Conservation (phyloP, 35 echinoderm and acorn worm species). For the Eucidaris tribuloides region DNA sequence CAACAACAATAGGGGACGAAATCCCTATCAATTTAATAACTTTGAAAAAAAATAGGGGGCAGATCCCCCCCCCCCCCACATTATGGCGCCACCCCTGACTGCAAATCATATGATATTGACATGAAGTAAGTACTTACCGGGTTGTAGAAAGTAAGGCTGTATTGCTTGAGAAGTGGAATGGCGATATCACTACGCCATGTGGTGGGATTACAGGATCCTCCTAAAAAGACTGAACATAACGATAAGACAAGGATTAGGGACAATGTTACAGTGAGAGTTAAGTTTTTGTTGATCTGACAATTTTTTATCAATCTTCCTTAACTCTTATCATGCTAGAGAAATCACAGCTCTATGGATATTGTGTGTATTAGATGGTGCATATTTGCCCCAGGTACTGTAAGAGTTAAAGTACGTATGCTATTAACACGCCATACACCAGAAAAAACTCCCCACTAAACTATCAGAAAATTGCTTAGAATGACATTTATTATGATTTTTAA, state of each 20-base stretch:
- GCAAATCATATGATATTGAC: too few species aligned
- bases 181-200: conserved; percentile 96
- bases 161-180: conserved; percentile 84
- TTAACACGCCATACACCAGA: not conserved
- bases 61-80: too few species aligned
- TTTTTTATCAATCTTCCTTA: too few species aligned
- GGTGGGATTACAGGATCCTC: conserved; percentile 97
- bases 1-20: too few species aligned
- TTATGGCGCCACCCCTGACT: too few species aligned
- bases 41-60: too few species aligned
- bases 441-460: not conserved
- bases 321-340: too few species aligned
- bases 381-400: not conserved
- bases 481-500: not conserved
- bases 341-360: too few species aligned
- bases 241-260: not conserved
- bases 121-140: too few species aligned
- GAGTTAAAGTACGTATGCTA: not conserved
- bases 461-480: not conserved
- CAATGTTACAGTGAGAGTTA: not conserved
- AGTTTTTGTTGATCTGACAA: too few species aligned
- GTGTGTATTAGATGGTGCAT: too few species aligned
- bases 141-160: conserved; percentile 89
- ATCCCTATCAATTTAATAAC: too few species aligned
- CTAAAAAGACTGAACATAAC: conserved; percentile 71